Conservation (phyloP, 2,888 invertebrate species). For the Drosophila anomalata region DNA sequence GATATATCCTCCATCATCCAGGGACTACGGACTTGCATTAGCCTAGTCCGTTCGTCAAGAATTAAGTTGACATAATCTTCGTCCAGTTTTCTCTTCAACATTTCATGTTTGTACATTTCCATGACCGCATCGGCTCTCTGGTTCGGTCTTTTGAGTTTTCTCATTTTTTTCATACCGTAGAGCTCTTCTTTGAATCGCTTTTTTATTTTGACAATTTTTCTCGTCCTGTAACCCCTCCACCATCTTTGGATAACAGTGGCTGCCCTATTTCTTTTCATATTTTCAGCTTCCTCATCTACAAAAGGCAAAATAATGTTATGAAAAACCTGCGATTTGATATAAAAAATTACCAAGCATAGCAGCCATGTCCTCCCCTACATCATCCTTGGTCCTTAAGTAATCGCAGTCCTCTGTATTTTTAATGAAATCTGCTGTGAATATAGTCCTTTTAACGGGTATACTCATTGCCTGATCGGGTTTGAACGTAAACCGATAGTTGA, state of each 20-base stretch:
- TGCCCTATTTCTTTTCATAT: conserved; percentile 49
- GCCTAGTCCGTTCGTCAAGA: conserved; percentile 84
- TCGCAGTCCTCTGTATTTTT: conserved; percentile 55
- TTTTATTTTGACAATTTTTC: conserved; percentile 58
- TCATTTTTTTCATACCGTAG: conserved; percentile 65
- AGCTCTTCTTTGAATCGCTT: conserved; percentile 60
- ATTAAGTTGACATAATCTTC: conserved; percentile 81
- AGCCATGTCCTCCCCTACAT: conserved; percentile 15
- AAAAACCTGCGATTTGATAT: not conserved
- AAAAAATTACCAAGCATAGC: conserved; percentile 55
- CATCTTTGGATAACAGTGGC: conserved; percentile 71
- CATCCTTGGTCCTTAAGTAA: conserved; percentile 46
- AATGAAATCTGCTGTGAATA: conserved; percentile 75
- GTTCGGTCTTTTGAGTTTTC: conserved; percentile 43
- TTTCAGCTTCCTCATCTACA: conserved; percentile 42
- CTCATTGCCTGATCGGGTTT: conserved; percentile 78
- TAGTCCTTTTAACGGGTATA: conserved; percentile 78
- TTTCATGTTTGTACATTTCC: conserved; percentile 69
- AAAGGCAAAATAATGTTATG: not conserved
- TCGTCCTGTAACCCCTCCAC: conserved; percentile 71
- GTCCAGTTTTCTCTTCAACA: conserved; percentile 61
- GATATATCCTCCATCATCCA: conserved; percentile 89
- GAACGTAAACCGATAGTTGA: conserved; percentile 76
- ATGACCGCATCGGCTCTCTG: conserved; percentile 50
- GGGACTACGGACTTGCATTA: conserved; percentile 84